Conservation (phyloP, 2,113 vertebrate genomes). For the Emydocephalus ijimae region DNA sequence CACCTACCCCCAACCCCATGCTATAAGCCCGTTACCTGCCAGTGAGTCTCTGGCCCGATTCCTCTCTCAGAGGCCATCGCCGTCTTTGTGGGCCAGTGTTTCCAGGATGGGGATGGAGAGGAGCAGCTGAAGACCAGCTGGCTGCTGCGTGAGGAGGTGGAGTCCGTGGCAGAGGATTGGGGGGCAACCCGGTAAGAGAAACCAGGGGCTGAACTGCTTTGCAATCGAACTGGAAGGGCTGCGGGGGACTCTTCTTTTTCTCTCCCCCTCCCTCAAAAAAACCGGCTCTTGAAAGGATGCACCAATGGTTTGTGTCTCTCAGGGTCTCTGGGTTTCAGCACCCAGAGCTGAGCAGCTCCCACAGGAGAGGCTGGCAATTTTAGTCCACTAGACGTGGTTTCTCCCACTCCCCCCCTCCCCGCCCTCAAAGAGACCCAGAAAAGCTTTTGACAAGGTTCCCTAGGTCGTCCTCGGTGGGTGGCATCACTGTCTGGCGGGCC, state of each 20-base stretch:
- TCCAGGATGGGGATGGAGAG: accelerated
- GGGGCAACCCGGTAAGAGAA: slow-evolving; percentile 34
- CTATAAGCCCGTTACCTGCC: accelerated
- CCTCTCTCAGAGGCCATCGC: slow-evolving; percentile 28
- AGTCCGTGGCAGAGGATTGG: accelerated
- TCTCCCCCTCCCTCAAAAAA: background rate
- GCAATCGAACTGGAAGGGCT: accelerated
- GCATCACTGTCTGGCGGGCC: background rate
- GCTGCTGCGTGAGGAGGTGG: slow-evolving; percentile 21
- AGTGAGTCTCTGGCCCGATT: background rate
- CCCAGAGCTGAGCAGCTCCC: background rate
- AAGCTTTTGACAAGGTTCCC: background rate
- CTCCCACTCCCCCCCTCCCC: background rate
- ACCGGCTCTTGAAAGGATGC: background rate
- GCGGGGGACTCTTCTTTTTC: background rate
- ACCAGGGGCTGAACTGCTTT: accelerated
- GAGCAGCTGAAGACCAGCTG: slow-evolving; percentile 41
- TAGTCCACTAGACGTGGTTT: too few relatives aligned
- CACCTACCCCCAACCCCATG: too few relatives aligned
- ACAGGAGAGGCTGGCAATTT: background rate
- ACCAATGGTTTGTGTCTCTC: background rate
- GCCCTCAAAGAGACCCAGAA: background rate
- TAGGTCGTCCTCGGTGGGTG: too few relatives aligned
- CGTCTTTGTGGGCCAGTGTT: slow-evolving; percentile 45
- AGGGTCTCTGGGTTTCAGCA: accelerated